phyloP scores from a whole-genome alignment of 2,113 vertebrate genomes.

The Gadus macrocephalus region DNA sequence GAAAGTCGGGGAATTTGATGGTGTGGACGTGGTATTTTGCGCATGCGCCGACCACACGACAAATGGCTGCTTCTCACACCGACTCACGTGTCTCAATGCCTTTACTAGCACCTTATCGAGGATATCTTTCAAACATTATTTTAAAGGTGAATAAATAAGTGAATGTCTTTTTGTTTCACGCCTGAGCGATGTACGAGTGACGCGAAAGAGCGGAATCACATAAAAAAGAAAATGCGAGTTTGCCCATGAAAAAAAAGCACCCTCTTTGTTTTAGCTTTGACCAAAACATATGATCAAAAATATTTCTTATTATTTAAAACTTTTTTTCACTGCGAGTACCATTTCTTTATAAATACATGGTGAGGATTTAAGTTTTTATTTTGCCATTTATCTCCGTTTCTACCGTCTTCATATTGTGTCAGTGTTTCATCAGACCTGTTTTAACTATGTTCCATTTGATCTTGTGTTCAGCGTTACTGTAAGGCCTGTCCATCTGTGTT shows the following conservation, averaged over 20 bases:
- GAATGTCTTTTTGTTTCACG: slow-evolving; percentile 1
- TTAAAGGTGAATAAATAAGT: neutral
- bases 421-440: slow-evolving; percentile 6
- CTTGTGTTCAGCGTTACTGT: slow-evolving; percentile 59
- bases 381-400: slow-evolving; percentile 22
- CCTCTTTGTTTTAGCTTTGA: slow-evolving; percentile 55
- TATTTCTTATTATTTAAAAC: slow-evolving; percentile 21
- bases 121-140: slow-evolving; percentile 2
- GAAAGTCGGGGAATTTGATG: slow-evolving; percentile 5
- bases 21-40: slow-evolving; percentile 16
- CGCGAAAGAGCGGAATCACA: slow-evolving; percentile 3
- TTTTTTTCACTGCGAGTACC: slow-evolving; percentile 30
- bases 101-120: slow-evolving; percentile 40
- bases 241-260: slow-evolving; percentile 38
- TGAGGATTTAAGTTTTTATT: slow-evolving; percentile 27
- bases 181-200: neutral
- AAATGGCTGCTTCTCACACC: neutral
- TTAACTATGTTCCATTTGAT: slow-evolving; percentile 35
- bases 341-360: slow-evolving; percentile 37
- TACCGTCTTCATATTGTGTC: slow-evolving; percentile 18
- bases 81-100: slow-evolving; percentile 20
- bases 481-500: slow-evolving; percentile 62
- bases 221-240: slow-evolving; percentile 20
- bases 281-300: slow-evolving; percentile 47
- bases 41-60: slow-evolving; percentile 15